A percentile compares a stretch with the other conserved stretches of the same genome.
Evolutionary conservation across 2,888 invertebrate species (phyloP).

Genomic region (Pollenia angustigena): DNA sequence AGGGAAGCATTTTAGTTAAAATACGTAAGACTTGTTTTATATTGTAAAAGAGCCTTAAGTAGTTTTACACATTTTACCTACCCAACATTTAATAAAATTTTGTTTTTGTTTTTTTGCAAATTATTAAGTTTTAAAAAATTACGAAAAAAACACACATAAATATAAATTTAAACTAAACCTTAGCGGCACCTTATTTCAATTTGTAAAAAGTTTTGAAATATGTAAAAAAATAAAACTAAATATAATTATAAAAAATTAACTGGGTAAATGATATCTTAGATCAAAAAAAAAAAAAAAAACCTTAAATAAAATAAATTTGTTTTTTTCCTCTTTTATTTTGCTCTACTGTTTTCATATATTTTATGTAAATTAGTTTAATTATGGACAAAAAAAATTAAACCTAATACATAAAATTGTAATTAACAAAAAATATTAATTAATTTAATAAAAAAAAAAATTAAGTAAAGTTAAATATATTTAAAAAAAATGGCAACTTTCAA

Average conservation of each 20-base stretch:
- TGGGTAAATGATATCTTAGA: slow-evolving; percentile 50
- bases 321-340: slow-evolving; percentile 21
- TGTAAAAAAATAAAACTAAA: slow-evolving; percentile 21
- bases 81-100: too few species aligned
- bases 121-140: neutral
- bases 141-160: slow-evolving; percentile 2
- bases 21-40: too few species aligned
- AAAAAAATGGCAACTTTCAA: slow-evolving; percentile 73
- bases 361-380: slow-evolving; percentile 47
- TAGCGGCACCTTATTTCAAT: slow-evolving; percentile 61
- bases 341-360: slow-evolving; percentile 26
- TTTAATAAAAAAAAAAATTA: slow-evolving; percentile 53
- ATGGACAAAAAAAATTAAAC: slow-evolving; percentile 46
- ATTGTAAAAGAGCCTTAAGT: too few species aligned
- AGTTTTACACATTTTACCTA: too few species aligned
- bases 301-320: slow-evolving; percentile 31
- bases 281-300: slow-evolving; percentile 42
- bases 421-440: slow-evolving; percentile 67
- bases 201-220: slow-evolving; percentile 47
- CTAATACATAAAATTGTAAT: slow-evolving; percentile 61
- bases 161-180: slow-evolving; percentile 53
- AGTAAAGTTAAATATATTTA: slow-evolving; percentile 52
- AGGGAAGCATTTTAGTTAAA: too few species aligned
- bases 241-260: slow-evolving; percentile 49
- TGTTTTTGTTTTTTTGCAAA: neutral